These are phyloP conservation scores for Notechis scutatus DNA, from an alignment of 2,113 vertebrate genomes.

Conservation along the genomic window DNA sequence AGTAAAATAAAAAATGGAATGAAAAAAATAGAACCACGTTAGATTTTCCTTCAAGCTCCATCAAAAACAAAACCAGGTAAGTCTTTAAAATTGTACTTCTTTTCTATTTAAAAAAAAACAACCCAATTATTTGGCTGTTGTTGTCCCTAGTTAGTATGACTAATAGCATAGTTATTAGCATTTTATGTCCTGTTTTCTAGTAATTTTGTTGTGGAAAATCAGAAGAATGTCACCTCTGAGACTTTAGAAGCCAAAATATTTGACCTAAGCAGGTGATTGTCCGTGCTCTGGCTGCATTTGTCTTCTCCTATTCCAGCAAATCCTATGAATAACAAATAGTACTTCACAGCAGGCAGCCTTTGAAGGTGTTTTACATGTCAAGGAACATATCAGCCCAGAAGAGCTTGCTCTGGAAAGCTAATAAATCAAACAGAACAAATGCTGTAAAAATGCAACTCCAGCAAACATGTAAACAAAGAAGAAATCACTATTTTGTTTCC, in stretches of 20 bases:
- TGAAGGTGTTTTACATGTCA: slow-evolving; percentile 54
- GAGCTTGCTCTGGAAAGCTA: slow-evolving; percentile 52
- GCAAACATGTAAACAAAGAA: slow-evolving; percentile 30
- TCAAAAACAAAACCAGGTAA: neutral
- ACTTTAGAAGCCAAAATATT: slow-evolving; percentile 42
- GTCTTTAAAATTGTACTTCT: neutral
- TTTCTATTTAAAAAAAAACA: slow-evolving; percentile 10
- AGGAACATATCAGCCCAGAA: slow-evolving; percentile 58
- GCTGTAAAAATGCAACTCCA: slow-evolving; percentile 44
- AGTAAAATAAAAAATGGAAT: neutral
- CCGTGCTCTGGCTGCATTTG: slow-evolving; percentile 43
- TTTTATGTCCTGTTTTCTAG: slow-evolving; percentile 34
- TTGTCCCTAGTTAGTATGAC: slow-evolving; percentile 36
- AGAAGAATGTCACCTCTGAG: slow-evolving; percentile 30
- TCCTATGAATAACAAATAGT: slow-evolving; percentile 62
- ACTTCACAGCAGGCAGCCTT: slow-evolving; percentile 39
- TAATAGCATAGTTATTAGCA: neutral
- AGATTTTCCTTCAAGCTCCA: neutral
- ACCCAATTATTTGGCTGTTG: slow-evolving; percentile 27
- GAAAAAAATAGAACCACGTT: neutral
- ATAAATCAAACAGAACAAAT: slow-evolving; percentile 54
- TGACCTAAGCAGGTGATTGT: slow-evolving; percentile 49
- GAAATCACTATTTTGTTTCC: slow-evolving; percentile 28
- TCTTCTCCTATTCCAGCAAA: slow-evolving; percentile 48
- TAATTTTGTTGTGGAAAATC: slow-evolving; percentile 30